Evolutionary conservation across 2,797 vertebrate genomes (phyloP), one percentile per base, ranked within the genome.

Genomic region (Helostoma temminkii): DNA sequence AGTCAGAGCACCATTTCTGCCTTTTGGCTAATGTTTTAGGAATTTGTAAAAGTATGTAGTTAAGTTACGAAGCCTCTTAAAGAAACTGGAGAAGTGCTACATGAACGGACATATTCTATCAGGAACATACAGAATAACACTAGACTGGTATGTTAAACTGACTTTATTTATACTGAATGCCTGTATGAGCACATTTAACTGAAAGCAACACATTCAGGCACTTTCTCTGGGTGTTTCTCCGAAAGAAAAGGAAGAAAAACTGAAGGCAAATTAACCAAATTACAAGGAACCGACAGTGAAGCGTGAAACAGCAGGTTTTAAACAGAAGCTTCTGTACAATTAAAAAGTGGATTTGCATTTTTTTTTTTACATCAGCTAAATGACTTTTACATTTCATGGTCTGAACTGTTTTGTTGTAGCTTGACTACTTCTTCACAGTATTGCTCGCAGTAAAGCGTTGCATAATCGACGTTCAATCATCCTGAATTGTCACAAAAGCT

Each of bases 361-460:
- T 54, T 28, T 34, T 41, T 18, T 18, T 18, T 18, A 62, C 58
- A 42, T 41, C 39, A 41, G 39, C 16, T 18, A 41, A 41, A 18
- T 24, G 9, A n/a, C 19, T 25, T 42, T 15, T 34, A 52, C 22
- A 45, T 14, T 37, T 15, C 15, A n/a, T 42, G 42, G 8, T 19
- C 45, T n/a, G 54, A 49, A 64, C 43, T 22, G 50, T 15, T 32
- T 24, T 2, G 3, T 67, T 49, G 15, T 22, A 48, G 49, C n/a
- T n/a, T 22, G 25, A 28, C 64, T 42, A 67, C 60, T 71, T 32
- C 66, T 77, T 84, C 88, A 88, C 84, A 87, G 80, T 80, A 54
- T 74, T 28, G 47, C 65, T 74, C 30, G 28, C 73, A 46, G 52
- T 21, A 7, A 54, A 60, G 42, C 56, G 54, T 81, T 81, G 77